These are phyloP conservation scores for Blastobasis lacticolella DNA, from an alignment of 2,888 invertebrate genomes.

Conservation along the genomic window DNA sequence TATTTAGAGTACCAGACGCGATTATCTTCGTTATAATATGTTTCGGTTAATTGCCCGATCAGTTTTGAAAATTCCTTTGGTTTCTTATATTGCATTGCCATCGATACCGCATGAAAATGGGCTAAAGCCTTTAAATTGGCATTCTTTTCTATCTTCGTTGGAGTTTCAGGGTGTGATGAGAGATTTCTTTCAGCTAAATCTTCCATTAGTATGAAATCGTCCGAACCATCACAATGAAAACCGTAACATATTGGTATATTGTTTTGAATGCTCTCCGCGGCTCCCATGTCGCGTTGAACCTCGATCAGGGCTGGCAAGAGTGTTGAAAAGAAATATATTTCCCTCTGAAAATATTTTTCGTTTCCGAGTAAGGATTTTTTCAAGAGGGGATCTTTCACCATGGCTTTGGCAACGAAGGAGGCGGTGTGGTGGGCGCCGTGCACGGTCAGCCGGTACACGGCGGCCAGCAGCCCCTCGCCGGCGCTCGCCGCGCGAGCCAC, in stretches of 20 bases:
- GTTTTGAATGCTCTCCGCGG: slow-evolving; percentile 31
- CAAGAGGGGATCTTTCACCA: slow-evolving; percentile 27
- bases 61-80: slow-evolving; percentile 29
- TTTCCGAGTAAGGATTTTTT: slow-evolving; percentile 25
- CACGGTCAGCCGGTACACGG: slow-evolving; percentile 35
- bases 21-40: slow-evolving; percentile 33
- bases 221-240: slow-evolving; percentile 27
- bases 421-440: slow-evolving; percentile 20
- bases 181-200: slow-evolving; percentile 32
- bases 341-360: slow-evolving; percentile 29
- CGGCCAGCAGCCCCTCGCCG: slow-evolving; percentile 40
- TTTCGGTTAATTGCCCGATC: slow-evolving; percentile 25
- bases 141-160: slow-evolving; percentile 26
- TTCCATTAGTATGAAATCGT: slow-evolving; percentile 42
- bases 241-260: slow-evolving; percentile 33
- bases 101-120: slow-evolving; percentile 42
- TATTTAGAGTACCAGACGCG: slow-evolving; percentile 33
- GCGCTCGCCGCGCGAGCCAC: slow-evolving; percentile 32
- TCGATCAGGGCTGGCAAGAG: slow-evolving; percentile 30
- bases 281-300: slow-evolving; percentile 29
- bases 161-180: slow-evolving; percentile 20
- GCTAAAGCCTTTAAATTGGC: slow-evolving; percentile 31
- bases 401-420: slow-evolving; percentile 35
- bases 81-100: slow-evolving; percentile 29
- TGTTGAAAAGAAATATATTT: slow-evolving; percentile 30